These are phyloP conservation scores for Drosophila anomelani DNA, from an alignment of 2,888 invertebrate species.

Conservation along the genomic window DNA sequence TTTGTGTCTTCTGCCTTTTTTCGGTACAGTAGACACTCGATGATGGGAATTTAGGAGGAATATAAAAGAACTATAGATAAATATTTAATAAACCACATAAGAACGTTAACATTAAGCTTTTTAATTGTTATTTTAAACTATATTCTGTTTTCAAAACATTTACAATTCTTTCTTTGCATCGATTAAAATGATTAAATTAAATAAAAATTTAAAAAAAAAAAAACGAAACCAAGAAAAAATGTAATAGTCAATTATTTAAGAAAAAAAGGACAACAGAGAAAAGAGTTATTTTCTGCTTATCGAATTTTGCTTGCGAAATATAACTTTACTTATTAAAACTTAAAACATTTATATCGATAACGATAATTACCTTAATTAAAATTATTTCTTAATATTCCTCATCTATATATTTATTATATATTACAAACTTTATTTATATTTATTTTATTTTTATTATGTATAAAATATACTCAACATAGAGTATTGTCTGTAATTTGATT, in stretches of 20 bases:
- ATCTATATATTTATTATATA: not conserved
- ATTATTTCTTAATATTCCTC: too few relatives aligned
- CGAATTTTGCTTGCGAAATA: not conserved
- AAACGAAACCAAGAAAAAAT: too few relatives aligned
- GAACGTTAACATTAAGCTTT: not conserved
- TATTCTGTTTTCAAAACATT: too few relatives aligned
- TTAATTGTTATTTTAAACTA: not conserved
- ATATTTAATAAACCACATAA: not conserved
- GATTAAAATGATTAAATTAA: too few relatives aligned
- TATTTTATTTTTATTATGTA: not conserved
- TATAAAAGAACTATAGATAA: too few relatives aligned
- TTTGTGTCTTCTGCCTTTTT: slow-evolving; percentile 49
- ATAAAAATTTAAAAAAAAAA: too few relatives aligned
- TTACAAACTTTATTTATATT: not conserved
- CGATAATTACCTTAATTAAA: too few relatives aligned
- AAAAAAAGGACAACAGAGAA: not conserved
- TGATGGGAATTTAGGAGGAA: not conserved
- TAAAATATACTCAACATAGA: not conserved
- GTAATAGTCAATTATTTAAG: too few relatives aligned
- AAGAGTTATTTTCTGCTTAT: not conserved
- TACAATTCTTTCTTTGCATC: too few relatives aligned
- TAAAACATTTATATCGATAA: too few relatives aligned
- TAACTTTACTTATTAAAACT: too few relatives aligned
- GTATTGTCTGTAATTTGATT: slow-evolving; percentile 23
- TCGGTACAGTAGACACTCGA: not conserved